These are phyloP conservation scores for Diphyllodes magnificus DNA, from an alignment of 2,113 vertebrate genomes.

Conservation along the genomic window DNA sequence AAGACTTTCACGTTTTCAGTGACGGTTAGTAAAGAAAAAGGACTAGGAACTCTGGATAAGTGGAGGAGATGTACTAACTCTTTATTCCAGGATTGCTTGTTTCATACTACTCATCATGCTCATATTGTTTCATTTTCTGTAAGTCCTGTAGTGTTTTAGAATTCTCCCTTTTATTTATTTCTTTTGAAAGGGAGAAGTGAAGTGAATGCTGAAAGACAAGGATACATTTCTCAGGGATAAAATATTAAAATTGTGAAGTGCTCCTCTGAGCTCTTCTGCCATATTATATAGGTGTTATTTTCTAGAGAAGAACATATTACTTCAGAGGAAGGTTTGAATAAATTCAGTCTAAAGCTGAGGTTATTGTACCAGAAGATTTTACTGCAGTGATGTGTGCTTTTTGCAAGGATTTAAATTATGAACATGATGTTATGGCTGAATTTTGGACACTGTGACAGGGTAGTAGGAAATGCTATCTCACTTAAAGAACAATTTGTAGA, in stretches of 20 bases:
- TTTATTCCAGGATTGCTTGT: neutral
- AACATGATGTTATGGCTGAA: neutral
- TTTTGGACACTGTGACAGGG: neutral
- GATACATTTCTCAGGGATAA: neutral
- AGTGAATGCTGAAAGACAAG: neutral
- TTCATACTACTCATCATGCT: neutral
- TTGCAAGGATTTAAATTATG: neutral
- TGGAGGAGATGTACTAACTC: neutral
- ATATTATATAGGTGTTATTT: neutral
- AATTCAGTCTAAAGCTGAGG: neutral
- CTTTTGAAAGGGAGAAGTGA: neutral
- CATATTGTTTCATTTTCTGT: neutral
- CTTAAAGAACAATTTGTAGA: neutral
- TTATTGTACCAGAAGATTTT: neutral
- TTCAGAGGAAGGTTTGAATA: neutral
- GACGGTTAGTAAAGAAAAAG: neutral
- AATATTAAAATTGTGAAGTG: conserved; percentile 12
- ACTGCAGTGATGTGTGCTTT: neutral
- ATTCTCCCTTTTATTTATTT: neutral
- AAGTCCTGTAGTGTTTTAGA: neutral
- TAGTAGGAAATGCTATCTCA: neutral
- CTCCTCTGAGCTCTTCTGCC: neutral
- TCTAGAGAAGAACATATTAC: neutral
- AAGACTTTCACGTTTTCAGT: neutral
- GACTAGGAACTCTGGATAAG: neutral